Evolutionary conservation across 2,797 vertebrate species (phyloP).

Genomic region (Prionace glauca): DNA sequence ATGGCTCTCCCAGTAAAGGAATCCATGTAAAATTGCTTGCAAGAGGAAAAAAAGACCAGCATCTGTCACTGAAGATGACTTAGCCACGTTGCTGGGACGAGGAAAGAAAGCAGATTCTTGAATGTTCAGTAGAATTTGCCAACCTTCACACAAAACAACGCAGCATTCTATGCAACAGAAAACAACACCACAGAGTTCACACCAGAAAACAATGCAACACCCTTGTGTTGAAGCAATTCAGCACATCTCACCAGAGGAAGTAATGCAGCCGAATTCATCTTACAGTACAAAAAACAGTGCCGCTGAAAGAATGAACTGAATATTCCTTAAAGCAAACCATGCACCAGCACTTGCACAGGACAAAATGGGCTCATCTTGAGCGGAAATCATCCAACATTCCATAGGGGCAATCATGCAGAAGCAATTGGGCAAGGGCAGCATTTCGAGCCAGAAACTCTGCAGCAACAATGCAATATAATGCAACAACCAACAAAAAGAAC

Average conservation of each 20-base stretch:
- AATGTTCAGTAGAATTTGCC: not conserved
- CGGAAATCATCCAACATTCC: not conserved
- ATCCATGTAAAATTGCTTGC: not conserved
- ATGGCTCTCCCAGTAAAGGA: not conserved
- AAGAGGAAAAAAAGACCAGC: not conserved
- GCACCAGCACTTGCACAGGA: not conserved
- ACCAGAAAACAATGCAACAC: not conserved
- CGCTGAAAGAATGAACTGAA: not conserved
- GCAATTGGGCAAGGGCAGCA: not conserved
- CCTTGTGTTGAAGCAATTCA: not conserved
- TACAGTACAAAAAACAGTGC: not conserved
- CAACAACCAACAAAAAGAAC: not conserved
- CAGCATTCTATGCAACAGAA: not conserved
- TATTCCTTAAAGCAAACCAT: not conserved
- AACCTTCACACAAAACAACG: not conserved
- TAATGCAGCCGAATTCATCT: not conserved
- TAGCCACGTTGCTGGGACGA: not conserved
- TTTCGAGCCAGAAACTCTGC: not conserved
- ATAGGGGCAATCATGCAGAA: not conserved
- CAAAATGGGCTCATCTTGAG: not conserved
- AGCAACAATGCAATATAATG: not conserved
- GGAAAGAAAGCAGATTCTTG: not conserved
- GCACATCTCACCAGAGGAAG: not conserved
- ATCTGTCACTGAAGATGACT: not conserved
- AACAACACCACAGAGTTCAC: not conserved